These are phyloP conservation scores for Urocyon cinereoargenteus DNA, from an alignment of 2,797 vertebrate genomes.

Conservation along the genomic window DNA sequence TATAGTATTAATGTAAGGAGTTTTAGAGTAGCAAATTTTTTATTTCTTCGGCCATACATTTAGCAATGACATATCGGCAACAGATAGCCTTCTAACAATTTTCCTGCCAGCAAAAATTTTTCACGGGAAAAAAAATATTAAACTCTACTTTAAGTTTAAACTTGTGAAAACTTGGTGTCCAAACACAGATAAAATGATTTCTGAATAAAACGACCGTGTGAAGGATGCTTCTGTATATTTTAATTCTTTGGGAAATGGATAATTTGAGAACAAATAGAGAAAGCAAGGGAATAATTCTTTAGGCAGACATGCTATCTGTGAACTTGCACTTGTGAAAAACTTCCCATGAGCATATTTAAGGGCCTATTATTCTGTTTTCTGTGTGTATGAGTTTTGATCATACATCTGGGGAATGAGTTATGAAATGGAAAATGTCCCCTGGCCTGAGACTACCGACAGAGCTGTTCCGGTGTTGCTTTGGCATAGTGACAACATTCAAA, in stretches of 20 bases:
- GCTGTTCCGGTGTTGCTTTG: conserved; percentile 57
- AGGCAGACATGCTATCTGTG: conserved; percentile 60
- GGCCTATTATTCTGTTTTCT: conserved; percentile 24
- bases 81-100: neutral
- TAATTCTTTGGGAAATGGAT: conserved; percentile 54
- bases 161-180: neutral
- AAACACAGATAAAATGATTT: conserved; percentile 55
- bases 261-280: conserved; percentile 55
- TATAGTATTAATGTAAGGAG: neutral
- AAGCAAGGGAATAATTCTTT: conserved; percentile 59
- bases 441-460: conserved; percentile 61
- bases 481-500: conserved; percentile 42
- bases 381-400: conserved; percentile 34
- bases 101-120: neutral
- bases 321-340: conserved; percentile 63
- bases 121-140: neutral
- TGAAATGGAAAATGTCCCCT: conserved; percentile 67
- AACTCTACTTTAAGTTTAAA: neutral
- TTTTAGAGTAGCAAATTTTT: neutral
- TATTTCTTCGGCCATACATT: neutral
- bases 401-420: conserved; percentile 65
- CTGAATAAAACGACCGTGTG: conserved; percentile 42
- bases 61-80: neutral
- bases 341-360: conserved; percentile 49
- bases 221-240: conserved; percentile 60